Evolutionary conservation across 2,797 vertebrate species (phyloP).

Genomic region (Lithobates sylvaticus): DNA sequence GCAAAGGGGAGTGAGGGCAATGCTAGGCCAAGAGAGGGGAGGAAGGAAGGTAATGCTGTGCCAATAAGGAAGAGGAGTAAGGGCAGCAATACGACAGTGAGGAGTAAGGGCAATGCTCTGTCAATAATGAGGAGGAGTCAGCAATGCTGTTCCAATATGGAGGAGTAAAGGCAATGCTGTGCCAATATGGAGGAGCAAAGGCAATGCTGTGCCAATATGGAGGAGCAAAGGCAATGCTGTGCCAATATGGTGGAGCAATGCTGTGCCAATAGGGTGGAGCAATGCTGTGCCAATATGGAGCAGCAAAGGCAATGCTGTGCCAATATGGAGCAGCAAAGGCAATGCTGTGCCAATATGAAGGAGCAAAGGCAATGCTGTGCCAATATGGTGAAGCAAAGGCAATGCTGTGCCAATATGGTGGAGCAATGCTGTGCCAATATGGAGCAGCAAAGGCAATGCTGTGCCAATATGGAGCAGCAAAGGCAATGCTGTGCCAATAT

Average conservation of each 20-base stretch:
- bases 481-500: not conserved
- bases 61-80: not conserved
- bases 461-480: not conserved
- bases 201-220: not conserved
- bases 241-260: not conserved
- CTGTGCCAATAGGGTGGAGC: not conserved
- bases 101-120: not conserved
- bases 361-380: not conserved
- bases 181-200: not conserved
- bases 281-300: too few species aligned
- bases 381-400: not conserved
- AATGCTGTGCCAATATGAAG: not conserved
- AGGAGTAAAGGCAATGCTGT: not conserved
- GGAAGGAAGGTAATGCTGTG: not conserved
- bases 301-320: not conserved
- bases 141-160: not conserved
- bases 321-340: not conserved
- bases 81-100: not conserved
- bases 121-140: not conserved
- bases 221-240: not conserved
- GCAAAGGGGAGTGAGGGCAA: not conserved
- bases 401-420: not conserved
- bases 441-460: not conserved
- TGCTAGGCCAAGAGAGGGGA: too few species aligned
- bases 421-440: not conserved